A percentile compares a stretch with the other conserved stretches of the same genome.
phyloP scores from a whole-genome alignment of 2,888 invertebrate genomes.

The Anagyrus pseudococci region DNA sequence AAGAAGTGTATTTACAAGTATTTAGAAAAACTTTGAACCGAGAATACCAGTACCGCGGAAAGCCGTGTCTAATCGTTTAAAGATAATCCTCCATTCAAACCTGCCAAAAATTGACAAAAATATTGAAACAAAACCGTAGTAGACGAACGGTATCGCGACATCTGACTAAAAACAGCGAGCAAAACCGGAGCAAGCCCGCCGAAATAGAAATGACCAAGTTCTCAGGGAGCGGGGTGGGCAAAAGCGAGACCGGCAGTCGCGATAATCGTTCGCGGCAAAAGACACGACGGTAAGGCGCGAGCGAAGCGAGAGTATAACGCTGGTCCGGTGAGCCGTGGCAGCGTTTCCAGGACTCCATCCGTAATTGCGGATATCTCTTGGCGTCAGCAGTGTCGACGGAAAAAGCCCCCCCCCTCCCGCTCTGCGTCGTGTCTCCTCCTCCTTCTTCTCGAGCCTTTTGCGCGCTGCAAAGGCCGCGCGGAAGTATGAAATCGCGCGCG shows the following conservation, averaged over 20 bases:
- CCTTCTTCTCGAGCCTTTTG: no score
- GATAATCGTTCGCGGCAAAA: constrained; percentile 4
- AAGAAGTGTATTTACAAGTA: constrained; percentile 4
- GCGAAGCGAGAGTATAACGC: neutral
- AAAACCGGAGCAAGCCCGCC: neutral
- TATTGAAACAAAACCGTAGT: no score
- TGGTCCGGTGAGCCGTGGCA: neutral
- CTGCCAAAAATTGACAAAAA: no score
- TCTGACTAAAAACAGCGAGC: no score
- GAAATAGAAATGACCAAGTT: neutral
- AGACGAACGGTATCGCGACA: no score
- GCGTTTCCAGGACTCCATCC: constrained; percentile 34
- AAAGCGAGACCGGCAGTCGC: neutral
- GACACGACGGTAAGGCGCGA: constrained; percentile 4
- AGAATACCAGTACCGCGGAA: neutral
- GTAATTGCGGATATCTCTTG: constrained; percentile 37
- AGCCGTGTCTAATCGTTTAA: neutral
- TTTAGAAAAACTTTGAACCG: no score
- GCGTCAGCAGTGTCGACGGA: no score
- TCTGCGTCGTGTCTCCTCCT: no score
- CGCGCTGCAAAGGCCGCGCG: no score
- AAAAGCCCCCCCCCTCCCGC: neutral
- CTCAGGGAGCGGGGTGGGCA: neutral
- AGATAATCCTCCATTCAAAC: no score
- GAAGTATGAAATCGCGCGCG: constrained; percentile 23